Evolutionary conservation across 2,113 vertebrate genomes (phyloP).

Genomic region (Ceyx margarethae): DNA sequence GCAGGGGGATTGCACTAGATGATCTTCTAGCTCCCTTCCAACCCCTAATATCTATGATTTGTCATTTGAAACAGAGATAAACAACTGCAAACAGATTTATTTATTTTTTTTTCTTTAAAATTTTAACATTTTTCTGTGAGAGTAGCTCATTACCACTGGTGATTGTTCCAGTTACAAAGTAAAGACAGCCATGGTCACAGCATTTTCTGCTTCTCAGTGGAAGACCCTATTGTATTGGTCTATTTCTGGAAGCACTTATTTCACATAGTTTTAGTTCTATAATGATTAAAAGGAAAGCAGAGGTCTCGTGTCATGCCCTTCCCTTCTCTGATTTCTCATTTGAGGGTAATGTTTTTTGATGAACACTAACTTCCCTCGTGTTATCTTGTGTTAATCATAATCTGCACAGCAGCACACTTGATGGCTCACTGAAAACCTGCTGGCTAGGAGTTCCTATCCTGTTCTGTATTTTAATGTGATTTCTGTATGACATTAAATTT

Average conservation of each 20-base stretch:
- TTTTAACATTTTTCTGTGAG: neutral
- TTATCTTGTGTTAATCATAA: neutral
- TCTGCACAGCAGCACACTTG: neutral
- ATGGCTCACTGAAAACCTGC: neutral
- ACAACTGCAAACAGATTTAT: neutral
- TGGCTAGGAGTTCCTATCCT: neutral
- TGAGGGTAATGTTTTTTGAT: neutral
- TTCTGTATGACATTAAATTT: neutral
- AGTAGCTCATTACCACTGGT: neutral
- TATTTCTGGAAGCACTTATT: neutral
- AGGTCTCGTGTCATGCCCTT: neutral
- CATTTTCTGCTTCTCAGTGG: neutral
- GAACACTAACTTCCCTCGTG: neutral
- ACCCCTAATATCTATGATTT: neutral
- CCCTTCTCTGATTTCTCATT: neutral
- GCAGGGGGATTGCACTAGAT: too few species aligned
- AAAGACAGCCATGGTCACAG: neutral
- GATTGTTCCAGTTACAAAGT: neutral
- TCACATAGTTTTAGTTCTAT: neutral
- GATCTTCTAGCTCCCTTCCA: too few species aligned
- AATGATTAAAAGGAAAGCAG: conserved; percentile 8
- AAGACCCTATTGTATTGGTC: neutral
- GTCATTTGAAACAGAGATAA: neutral
- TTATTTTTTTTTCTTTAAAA: neutral
- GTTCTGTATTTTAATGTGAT: neutral